Evolutionary conservation across 1,140 invertebrate genomes (phyloP), one percentile per base, ranked within the genome.

Genomic region (Phymorhynchus buccinoides): DNA sequence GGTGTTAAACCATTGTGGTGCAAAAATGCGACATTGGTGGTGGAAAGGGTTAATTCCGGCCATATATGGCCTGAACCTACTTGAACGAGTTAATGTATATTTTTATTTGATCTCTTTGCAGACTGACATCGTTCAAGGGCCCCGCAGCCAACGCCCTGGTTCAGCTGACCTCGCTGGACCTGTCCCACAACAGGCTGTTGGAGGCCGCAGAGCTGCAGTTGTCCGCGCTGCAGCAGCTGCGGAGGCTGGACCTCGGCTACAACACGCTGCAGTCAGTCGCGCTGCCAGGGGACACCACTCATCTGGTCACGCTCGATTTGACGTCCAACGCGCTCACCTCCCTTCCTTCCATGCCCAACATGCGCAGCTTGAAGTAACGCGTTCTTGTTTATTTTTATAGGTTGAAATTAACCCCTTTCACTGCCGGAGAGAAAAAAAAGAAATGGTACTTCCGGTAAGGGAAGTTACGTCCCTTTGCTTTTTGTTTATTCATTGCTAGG

Each of bases 231-330:
- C 71, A 83, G n/a, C 71, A 88, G 1, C 83, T 92, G 12, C 27
- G 86, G n/a, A 3, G 79, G 30, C 83, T 92, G 18, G 89, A 91
- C 75, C 77, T 92, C 7, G 90, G 89, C 82, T 83, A 84, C 77
- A 92, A 92, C 78, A 44, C 83, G 1, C 83, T 92, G 39, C 68
- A 77, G 32, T 56, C 80, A 16, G 77, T 90, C 16, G 56, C 81
- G 1, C 73, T 89, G 44, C 86, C 89, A 2, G 77, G 78, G 4
- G 86, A 85, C 41, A 87, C 89, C 6, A 22, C 48, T 30, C 84
- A 88, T 22, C 86, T 92, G 27, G 68, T 87, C 42, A 42, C 39
- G 30, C 79, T 91, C 16, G 82, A 88, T 73, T 62, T 90, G 6
- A 82, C 86, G 7, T 80, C 83, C 30, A 92, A 92, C 85, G 84